These are phyloP conservation scores for Acanthopleura granulata DNA, from an alignment of 2,888 invertebrate genomes.

Conservation along the genomic window DNA sequence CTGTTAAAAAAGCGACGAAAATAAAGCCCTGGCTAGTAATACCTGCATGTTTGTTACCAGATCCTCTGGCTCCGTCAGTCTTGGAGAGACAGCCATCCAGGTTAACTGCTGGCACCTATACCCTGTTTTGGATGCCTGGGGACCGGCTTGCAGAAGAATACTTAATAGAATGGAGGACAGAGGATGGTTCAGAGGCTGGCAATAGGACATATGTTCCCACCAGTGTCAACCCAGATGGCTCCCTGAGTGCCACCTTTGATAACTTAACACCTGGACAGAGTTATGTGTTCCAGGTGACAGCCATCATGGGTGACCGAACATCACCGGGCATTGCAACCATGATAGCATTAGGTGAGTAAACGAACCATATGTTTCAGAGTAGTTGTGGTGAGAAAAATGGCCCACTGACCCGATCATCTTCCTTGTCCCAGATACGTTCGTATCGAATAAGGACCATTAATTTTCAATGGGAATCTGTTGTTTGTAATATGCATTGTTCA, in stretches of 20 bases:
- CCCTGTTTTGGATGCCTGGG: neutral
- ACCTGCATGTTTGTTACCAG: neutral
- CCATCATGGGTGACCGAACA: neutral
- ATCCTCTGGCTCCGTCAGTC: neutral
- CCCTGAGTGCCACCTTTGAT: neutral
- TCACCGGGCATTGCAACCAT: neutral
- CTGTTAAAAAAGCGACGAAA: no score
- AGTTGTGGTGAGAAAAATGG: no score
- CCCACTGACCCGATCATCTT: no score
- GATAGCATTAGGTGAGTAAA: neutral
- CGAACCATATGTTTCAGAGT: no score
- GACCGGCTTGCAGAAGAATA: neutral
- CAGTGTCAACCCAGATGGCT: neutral
- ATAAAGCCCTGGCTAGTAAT: no score
- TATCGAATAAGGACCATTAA: no score
- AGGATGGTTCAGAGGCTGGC: neutral
- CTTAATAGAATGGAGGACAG: constrained; percentile 5
- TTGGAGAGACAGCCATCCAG: neutral
- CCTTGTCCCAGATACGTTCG: no score
- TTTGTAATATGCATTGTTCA: no score
- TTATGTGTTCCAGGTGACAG: constrained; percentile 3
- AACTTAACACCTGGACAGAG: neutral
- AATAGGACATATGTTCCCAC: neutral
- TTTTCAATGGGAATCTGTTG: no score
- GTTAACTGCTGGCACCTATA: neutral